phyloP scores from a whole-genome alignment of 2,888 invertebrate species.

The Chrysolina americana region DNA sequence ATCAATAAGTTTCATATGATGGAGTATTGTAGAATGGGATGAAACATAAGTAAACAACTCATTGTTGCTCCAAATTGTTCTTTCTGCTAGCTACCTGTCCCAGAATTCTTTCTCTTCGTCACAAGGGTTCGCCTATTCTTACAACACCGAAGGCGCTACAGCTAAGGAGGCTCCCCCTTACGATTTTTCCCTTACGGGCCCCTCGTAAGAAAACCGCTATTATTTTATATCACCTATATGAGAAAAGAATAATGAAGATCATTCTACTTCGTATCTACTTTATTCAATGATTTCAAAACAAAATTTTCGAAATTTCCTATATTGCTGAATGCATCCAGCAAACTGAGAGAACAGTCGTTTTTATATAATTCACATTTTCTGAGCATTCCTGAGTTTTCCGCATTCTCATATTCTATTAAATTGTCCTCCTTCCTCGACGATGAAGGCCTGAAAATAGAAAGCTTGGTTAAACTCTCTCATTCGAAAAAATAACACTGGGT shows the following conservation, averaged over 20 bases:
- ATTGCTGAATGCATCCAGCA: slow-evolving; percentile 71
- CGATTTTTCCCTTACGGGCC: too few species aligned
- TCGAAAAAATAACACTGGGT: too few species aligned
- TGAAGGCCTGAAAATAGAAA: slow-evolving; percentile 73
- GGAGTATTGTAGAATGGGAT: too few species aligned
- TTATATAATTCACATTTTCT: slow-evolving; percentile 72
- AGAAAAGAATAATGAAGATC: not conserved
- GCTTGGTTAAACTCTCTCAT: not conserved
- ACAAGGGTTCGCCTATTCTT: too few species aligned
- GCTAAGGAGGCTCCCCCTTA: too few species aligned
- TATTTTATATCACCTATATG: not conserved
- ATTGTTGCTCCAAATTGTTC: too few species aligned
- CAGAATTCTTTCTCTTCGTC: too few species aligned
- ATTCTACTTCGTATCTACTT: slow-evolving; percentile 1
- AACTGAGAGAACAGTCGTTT: slow-evolving; percentile 71
- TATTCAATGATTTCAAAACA: slow-evolving; percentile 15
- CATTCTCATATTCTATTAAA: slow-evolving; percentile 53
- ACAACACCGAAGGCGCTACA: too few species aligned
- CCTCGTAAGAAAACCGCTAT: too few species aligned
- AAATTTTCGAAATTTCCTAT: slow-evolving; percentile 25
- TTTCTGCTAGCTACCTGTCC: too few species aligned
- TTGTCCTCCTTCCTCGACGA: slow-evolving; percentile 70
- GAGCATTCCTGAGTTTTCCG: slow-evolving; percentile 55
- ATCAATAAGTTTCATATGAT: too few species aligned
- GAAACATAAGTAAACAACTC: too few species aligned